phyloP scores from a whole-genome alignment of 1,140 invertebrate genomes.

The Acromyrmex heyeri region DNA sequence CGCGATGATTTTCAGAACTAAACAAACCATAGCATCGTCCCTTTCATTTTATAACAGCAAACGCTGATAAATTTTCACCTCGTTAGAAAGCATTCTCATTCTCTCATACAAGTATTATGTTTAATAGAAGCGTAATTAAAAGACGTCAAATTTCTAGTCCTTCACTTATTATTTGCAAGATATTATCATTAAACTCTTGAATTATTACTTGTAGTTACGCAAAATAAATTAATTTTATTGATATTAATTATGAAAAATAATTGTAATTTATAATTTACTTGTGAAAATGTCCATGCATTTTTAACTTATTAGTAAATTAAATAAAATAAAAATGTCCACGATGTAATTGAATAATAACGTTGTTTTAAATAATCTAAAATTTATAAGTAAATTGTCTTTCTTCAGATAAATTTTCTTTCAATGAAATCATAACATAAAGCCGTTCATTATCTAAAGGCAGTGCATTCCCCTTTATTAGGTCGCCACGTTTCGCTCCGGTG shows the following conservation, averaged over 20 bases:
- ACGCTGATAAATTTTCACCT: constrained; percentile 20
- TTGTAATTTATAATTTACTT: not conserved
- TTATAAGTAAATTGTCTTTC: not conserved
- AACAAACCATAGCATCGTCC: constrained; percentile 17
- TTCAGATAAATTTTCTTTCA: constrained; percentile 14
- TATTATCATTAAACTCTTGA: not conserved
- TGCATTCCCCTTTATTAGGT: constrained; percentile 54
- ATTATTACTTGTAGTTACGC: not conserved
- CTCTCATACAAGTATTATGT: constrained; percentile 9
- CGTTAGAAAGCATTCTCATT: constrained; percentile 30
- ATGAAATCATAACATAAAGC: constrained; percentile 38
- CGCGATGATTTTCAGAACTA: constrained; percentile 44
- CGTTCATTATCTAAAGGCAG: constrained; percentile 45
- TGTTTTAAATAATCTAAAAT: not conserved
- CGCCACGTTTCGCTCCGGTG: constrained; percentile 34
- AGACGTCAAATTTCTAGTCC: not conserved
- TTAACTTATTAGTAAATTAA: not conserved
- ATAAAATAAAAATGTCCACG: not conserved
- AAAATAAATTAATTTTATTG: not conserved
- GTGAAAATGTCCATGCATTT: not conserved
- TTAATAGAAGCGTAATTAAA: constrained; percentile 6
- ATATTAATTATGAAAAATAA: constrained; percentile 14
- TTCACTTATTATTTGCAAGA: not conserved
- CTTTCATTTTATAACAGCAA: constrained; percentile 36
- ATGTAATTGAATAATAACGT: not conserved